Evolutionary conservation across 2,113 vertebrate species (phyloP).

Genomic region (Hoplias malabaricus): DNA sequence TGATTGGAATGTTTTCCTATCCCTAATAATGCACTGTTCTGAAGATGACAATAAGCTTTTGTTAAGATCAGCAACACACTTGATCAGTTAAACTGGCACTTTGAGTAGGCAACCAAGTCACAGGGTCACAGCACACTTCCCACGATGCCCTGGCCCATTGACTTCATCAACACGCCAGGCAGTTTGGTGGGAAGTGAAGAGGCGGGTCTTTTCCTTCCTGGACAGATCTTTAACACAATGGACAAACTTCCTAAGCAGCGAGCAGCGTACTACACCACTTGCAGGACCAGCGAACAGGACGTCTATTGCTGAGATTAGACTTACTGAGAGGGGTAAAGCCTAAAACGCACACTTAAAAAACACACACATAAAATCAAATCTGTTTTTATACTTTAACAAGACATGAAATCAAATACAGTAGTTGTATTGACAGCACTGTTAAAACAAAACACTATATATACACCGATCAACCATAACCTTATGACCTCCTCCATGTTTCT

Average conservation of each 20-base stretch:
- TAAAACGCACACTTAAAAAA: neutral
- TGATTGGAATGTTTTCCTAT: neutral
- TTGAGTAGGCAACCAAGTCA: slow-evolving; percentile 32
- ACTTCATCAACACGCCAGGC: slow-evolving; percentile 57
- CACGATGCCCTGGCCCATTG: slow-evolving; percentile 56
- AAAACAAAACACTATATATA: no score
- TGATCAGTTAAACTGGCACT: neutral
- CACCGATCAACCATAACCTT: no score
- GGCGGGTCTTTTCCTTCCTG: slow-evolving; percentile 72
- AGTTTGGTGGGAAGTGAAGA: slow-evolving; percentile 59
- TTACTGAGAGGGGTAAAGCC: slow-evolving; percentile 1
- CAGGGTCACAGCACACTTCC: slow-evolving; percentile 65
- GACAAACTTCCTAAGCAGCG: slow-evolving; percentile 52
- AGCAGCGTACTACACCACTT: slow-evolving; percentile 3
- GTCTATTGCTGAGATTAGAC: slow-evolving; percentile 33
- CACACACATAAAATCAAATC: slow-evolving; percentile 13
- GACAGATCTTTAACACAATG: slow-evolving; percentile 66
- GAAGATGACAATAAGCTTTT: neutral
- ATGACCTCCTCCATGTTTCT: no score
- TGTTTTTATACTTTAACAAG: neutral
- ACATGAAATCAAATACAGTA: no score
- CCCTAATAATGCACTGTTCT: neutral
- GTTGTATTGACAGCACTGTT: no score
- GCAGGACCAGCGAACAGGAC: slow-evolving; percentile 30
- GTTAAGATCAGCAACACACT: neutral